Evolutionary conservation across 2,888 invertebrate species (phyloP).

Genomic region (Zhuqinia jingwanae): DNA sequence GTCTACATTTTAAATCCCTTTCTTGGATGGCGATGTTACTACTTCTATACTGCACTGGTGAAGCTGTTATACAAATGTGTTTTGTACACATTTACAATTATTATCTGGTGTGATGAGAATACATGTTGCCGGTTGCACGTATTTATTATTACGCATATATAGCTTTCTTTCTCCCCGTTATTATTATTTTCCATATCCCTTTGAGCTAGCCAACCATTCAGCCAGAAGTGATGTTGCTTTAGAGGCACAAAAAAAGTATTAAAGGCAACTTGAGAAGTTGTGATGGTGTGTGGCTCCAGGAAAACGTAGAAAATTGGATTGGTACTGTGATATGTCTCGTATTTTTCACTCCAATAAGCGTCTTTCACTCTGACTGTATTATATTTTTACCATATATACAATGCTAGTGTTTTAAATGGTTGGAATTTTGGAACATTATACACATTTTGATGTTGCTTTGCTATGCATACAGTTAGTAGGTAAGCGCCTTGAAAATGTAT

Average conservation of each 20-base stretch:
- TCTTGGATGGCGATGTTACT: neutral
- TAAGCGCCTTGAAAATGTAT: neutral
- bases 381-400: too few species aligned
- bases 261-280: neutral
- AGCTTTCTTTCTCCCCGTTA: too few species aligned
- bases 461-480: too few species aligned
- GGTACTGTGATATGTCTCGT: slow-evolving; percentile 21
- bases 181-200: neutral
- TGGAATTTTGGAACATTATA: too few species aligned
- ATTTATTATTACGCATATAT: too few species aligned
- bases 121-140: neutral
- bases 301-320: slow-evolving; percentile 51
- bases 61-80: neutral
- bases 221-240: slow-evolving; percentile 43
- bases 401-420: too few species aligned
- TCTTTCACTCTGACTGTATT: too few species aligned
- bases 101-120: neutral
- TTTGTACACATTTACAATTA: slow-evolving; percentile 32
- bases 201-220: slow-evolving; percentile 32
- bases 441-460: too few species aligned
- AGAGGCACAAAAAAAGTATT: neutral
- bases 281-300: slow-evolving; percentile 16
- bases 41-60: too few species aligned
- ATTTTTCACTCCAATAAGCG: slow-evolving; percentile 6
- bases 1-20: slow-evolving; percentile 30